A percentile compares a stretch with the other conserved stretches of the same genome.
Evolutionary conservation across 1,140 invertebrate genomes (phyloP).

Genomic region (Cyphomyrmex costatus): DNA sequence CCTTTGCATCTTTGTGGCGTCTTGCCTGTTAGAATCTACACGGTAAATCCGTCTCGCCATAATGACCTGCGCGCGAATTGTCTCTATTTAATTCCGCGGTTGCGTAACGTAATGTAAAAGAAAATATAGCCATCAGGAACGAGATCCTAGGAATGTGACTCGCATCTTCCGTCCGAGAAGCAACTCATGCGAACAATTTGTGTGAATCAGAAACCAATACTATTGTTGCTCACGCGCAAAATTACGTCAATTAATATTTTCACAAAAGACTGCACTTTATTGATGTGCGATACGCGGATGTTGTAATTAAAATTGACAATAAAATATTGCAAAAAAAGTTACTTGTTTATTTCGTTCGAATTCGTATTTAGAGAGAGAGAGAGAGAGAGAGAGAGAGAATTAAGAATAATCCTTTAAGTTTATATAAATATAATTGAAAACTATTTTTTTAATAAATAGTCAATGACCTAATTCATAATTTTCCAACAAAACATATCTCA

Average conservation of each 20-base stretch:
- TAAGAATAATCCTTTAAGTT: too few relatives aligned
- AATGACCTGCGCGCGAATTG: conserved; percentile 10
- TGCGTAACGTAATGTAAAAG: conserved; percentile 29
- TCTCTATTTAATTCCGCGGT: conserved; percentile 36
- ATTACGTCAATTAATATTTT: background rate
- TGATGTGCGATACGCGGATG: background rate
- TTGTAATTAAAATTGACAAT: background rate
- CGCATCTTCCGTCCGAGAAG: background rate
- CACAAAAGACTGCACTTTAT: background rate
- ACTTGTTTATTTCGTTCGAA: too few relatives aligned
- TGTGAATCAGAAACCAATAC: background rate
- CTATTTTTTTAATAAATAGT: too few relatives aligned
- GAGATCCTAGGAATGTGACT: background rate
- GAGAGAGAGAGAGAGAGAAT: too few relatives aligned
- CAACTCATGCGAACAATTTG: background rate
- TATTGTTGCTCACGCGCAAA: background rate
- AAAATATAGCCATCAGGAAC: background rate
- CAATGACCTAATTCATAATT: too few relatives aligned
- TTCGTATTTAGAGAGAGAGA: too few relatives aligned
- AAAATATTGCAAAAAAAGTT: background rate
- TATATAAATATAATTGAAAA: too few relatives aligned
- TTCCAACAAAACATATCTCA: too few relatives aligned
- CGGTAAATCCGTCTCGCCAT: background rate
- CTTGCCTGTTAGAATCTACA: conserved; percentile 5
- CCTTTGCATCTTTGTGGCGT: conserved; percentile 12